phyloP scores from a whole-genome alignment of 2,888 invertebrate species.

The Branchipolynoe longqiensis region DNA sequence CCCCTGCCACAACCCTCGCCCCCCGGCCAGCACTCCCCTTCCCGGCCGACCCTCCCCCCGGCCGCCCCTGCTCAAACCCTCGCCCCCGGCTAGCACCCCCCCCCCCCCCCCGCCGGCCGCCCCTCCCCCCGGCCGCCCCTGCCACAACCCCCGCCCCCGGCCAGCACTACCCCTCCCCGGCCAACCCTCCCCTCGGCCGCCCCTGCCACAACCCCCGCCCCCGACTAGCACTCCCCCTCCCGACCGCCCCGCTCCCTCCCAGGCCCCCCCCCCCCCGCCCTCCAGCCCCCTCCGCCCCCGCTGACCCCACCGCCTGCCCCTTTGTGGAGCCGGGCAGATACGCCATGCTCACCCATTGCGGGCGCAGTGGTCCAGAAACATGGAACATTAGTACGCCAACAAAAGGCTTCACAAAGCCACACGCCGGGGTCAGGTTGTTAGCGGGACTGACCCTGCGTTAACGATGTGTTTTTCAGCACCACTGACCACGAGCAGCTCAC shows the following conservation, averaged over 20 bases:
- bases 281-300: neutral
- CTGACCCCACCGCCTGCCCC: neutral
- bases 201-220: no score
- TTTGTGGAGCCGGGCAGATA: neutral
- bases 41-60: no score
- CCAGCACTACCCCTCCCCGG: no score
- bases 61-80: no score
- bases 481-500: conserved; percentile 22
- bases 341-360: neutral
- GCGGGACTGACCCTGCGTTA: neutral
- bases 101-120: no score
- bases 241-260: neutral
- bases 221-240: no score
- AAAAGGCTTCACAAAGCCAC: neutral
- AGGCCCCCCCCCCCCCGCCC: neutral
- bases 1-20: no score
- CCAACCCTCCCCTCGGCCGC: no score
- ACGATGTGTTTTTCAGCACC: conserved; percentile 25
- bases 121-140: no score
- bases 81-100: no score
- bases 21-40: no score
- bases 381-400: conserved; percentile 2
- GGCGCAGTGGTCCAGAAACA: neutral
- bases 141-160: no score
- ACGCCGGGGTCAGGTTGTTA: neutral